Evolutionary conservation across 2,113 vertebrate genomes (phyloP), one percentile per base, ranked within the genome.

Genomic region (Xerus inauris): DNA sequence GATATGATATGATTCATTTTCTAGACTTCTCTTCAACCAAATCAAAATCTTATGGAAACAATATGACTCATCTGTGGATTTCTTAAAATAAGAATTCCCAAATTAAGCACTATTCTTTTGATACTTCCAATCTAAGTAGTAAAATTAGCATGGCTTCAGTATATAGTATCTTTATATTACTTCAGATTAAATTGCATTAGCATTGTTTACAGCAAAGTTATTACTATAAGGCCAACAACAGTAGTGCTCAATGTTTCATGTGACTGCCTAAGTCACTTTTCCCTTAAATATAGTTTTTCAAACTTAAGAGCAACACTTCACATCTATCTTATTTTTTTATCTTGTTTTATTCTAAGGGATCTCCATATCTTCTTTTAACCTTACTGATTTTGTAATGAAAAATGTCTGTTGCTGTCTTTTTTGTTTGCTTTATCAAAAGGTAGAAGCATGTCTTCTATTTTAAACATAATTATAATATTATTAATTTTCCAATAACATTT

Each of bases 1-100:
- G 67, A 65, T 72, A 47, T 40, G 32, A 79, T 54, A 67, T 84
- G 76, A 80, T 75, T 95, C 83, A 80, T 42, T 94, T 88, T 85
- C 57, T 93, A 75, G 30, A 26, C 49, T 35, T 93, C 28, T 81
- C 42, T 80, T 96, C 72, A 88, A 91, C 26, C 26, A 87, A n/a
- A 91, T 93, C 47, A 88, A 88, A 95, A 4, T 28, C 65, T 14
- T 54, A 28, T 47, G 57, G 76, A 80, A 88, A 80, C 16, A 79
- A 49, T n/a, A 45, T 75, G 51, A 75, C 11, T 73, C 22, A 87
- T 62, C 5, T 35, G 28, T 49, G 11, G 20, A 71, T 85, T 91
- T 81, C 10, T 73, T 69, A 93, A 91, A 83, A 47, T 95, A 92
- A 54, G 6, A 73, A 67, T 93, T 47, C 24, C 57, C 91, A 51